Conservation (phyloP, 2,113 vertebrate genomes). For the Poeciliopsis turrubarensis region DNA sequence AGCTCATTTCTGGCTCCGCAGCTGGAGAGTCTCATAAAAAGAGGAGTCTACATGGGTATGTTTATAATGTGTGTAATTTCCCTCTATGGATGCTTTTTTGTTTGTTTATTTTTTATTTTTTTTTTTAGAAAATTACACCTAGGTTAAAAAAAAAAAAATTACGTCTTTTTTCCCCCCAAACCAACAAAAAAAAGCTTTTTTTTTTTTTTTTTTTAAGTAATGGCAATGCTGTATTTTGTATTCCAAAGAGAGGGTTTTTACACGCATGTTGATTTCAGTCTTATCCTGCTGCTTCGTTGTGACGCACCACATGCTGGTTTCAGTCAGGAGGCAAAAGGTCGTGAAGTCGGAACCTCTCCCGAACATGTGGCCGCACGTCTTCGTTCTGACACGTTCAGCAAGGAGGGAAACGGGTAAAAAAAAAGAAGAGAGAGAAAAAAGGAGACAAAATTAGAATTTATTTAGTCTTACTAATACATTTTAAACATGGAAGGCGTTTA, state of each 20-base stretch:
- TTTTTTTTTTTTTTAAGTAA: conserved; percentile 89
- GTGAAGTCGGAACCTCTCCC: conserved; percentile 97
- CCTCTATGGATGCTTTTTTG: conserved; percentile 23
- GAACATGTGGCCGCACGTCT: conserved; percentile 96
- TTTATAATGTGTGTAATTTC: conserved; percentile 66
- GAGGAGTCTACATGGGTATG: conserved; percentile 80
- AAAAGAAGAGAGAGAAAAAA: neutral
- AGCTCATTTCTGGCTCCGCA: conserved; percentile 44
- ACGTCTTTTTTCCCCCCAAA: conserved; percentile 38
- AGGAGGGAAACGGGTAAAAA: neutral
- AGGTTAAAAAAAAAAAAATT: conserved; percentile 18
- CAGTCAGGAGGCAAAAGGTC: conserved; percentile 97
- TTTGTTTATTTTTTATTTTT: neutral
- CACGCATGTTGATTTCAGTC: conserved; percentile 61
- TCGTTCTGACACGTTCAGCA: conserved; percentile 85
- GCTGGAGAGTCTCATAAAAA: conserved; percentile 70
- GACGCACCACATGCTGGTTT: conserved; percentile 44
- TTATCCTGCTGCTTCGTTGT: conserved; percentile 48
- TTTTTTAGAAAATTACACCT: conserved; percentile 62
- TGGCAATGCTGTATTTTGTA: conserved; percentile 92
- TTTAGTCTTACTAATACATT: neutral
- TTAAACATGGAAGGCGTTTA: neutral
- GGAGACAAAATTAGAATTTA: neutral
- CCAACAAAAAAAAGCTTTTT: conserved; percentile 77
- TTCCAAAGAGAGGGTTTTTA: conserved; percentile 87